These are phyloP conservation scores for Apodemus sylvaticus DNA, from an alignment of 2,113 vertebrate species.

Conservation along the genomic window DNA sequence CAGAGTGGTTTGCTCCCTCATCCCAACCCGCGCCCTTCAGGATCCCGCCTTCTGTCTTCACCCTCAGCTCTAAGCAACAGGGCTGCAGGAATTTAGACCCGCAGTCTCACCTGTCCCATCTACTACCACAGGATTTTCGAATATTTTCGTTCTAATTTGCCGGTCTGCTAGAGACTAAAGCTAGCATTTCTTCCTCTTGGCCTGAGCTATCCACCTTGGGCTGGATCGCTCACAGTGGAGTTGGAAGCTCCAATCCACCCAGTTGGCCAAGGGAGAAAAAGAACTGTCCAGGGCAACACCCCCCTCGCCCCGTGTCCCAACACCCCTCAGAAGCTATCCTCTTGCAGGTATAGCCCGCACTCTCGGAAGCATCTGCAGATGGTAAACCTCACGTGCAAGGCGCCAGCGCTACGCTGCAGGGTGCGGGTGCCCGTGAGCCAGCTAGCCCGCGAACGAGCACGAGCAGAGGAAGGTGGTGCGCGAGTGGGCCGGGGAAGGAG, in stretches of 20 bases:
- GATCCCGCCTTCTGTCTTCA: rapidly evolving
- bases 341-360: constrained; percentile 7
- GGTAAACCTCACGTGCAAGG: constrained; percentile 28
- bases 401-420: constrained; percentile 65
- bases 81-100: background rate
- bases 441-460: background rate
- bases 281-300: background rate
- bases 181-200: background rate
- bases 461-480: background rate
- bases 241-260: background rate
- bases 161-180: background rate
- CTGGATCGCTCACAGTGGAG: background rate
- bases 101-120: constrained; percentile 77
- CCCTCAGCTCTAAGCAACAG: background rate
- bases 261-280: background rate
- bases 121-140: constrained; percentile 62
- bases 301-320: background rate
- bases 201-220: background rate
- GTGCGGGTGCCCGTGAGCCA: constrained; percentile 72
- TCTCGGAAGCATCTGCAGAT: constrained; percentile 17
- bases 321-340: constrained; percentile 48
- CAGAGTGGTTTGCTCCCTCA: background rate
- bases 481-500: background rate
- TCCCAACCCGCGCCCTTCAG: background rate
- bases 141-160: background rate